Percentiles rank a stretch among this genome's conserved stretches.
Conservation (phyloP, 2,797 vertebrate species). For the Nyctibius grandis region DNA sequence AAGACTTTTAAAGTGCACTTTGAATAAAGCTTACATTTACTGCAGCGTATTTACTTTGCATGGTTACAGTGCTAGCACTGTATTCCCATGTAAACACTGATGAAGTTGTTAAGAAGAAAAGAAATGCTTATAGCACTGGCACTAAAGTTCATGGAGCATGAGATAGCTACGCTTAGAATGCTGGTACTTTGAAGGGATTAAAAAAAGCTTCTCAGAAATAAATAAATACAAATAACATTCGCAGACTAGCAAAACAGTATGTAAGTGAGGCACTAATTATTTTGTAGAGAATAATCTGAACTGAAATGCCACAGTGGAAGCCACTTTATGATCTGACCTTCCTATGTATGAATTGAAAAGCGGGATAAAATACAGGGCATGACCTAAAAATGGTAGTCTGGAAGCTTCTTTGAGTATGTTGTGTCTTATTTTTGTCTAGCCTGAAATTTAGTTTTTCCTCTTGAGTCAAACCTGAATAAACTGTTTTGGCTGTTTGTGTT, state of each 20-base stretch:
- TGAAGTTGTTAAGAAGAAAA: slow-evolving; percentile 26
- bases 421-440: not conserved
- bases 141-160: slow-evolving; percentile 17
- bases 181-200: not conserved
- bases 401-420: not conserved
- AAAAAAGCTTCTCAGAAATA: slow-evolving; percentile 2
- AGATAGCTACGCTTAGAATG: not conserved
- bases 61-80: not conserved
- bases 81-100: not conserved
- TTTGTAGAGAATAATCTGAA: not conserved
- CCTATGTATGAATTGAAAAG: not conserved
- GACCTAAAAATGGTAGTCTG: not conserved
- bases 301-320: not conserved
- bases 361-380: not conserved
- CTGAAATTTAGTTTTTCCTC: not conserved
- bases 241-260: not conserved
- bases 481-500: not conserved
- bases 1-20: not conserved
- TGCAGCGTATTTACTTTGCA: slow-evolving; percentile 4
- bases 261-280: not conserved
- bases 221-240: not conserved
- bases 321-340: not conserved
- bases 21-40: slow-evolving; percentile 25
- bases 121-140: not conserved
- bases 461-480: not conserved